Conservation (phyloP, 2,888 invertebrate genomes). For the Gymnosoma rotundatum region DNA sequence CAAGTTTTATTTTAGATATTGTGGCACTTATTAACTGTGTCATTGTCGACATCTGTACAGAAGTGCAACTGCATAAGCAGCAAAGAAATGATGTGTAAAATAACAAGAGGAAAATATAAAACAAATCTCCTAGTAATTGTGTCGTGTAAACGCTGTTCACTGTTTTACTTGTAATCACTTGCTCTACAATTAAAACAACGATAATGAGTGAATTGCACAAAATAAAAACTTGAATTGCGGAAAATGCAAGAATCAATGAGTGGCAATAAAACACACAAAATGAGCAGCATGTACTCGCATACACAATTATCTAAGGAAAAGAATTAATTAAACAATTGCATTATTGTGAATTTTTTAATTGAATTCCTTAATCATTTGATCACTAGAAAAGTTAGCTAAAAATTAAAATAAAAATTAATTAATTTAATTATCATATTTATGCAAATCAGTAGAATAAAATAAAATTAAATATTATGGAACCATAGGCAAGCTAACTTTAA, state of each 20-base stretch:
- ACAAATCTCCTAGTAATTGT: not conserved
- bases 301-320: not conserved
- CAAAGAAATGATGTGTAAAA: not conserved
- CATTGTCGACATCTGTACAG: conserved; percentile 5
- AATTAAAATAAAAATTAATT: too few species aligned
- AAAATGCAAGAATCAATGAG: conserved; percentile 3
- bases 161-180: too few species aligned
- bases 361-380: too few species aligned
- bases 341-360: not conserved
- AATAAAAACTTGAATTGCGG: not conserved
- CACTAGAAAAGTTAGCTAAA: not conserved
- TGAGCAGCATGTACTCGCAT: not conserved
- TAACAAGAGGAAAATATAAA: not conserved
- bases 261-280: conserved; percentile 2
- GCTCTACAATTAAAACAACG: conserved; percentile 10
- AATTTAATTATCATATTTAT: too few species aligned
- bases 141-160: conserved; percentile 1
- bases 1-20: conserved; percentile 26
- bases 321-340: not conserved
- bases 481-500: too few species aligned
- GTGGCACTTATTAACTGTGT: conserved; percentile 1
- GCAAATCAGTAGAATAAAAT: too few species aligned
- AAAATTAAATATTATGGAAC: too few species aligned
- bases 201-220: conserved; percentile 13
- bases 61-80: not conserved